Evolutionary conservation across 2,888 invertebrate genomes (phyloP).

Genomic region (Philereme transversata): DNA sequence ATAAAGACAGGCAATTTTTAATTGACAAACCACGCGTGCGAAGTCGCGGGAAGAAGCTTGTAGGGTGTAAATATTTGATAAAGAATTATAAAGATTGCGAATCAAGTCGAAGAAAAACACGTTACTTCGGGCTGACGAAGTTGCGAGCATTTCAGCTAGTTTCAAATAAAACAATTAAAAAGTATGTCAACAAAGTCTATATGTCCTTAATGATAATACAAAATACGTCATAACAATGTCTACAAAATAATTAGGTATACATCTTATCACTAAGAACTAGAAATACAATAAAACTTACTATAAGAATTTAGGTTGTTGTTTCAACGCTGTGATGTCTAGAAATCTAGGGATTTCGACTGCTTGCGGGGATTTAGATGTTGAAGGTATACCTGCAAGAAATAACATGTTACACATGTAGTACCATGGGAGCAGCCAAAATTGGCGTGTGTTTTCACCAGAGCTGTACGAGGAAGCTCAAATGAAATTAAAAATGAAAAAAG

Average conservation of each 20-base stretch:
- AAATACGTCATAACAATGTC: conserved; percentile 29
- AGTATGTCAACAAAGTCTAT: conserved; percentile 16
- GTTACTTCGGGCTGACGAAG: no score
- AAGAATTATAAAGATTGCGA: conserved; percentile 11
- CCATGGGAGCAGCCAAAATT: no score
- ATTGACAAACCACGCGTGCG: no score
- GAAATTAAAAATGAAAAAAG: no score
- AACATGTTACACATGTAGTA: background rate
- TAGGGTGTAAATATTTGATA: background rate
- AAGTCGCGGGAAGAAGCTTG: no score
- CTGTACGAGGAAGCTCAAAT: no score
- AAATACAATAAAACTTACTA: conserved; percentile 38
- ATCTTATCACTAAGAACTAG: conserved; percentile 12
- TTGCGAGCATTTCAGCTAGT: no score
- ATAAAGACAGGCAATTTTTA: no score
- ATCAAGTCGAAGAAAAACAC: no score
- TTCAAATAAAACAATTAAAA: conserved; percentile 36
- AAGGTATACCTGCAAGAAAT: conserved; percentile 52
- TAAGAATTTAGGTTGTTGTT: conserved; percentile 87
- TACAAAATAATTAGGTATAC: conserved; percentile 24
- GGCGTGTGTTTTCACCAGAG: no score
- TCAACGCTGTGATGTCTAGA: conserved; percentile 87
- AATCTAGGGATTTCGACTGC: conserved; percentile 80
- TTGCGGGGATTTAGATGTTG: conserved; percentile 43
- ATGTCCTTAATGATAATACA: conserved; percentile 31